These are phyloP conservation scores for Stenoptilia bipunctidactyla DNA, from an alignment of 2,888 invertebrate genomes.

Conservation along the genomic window DNA sequence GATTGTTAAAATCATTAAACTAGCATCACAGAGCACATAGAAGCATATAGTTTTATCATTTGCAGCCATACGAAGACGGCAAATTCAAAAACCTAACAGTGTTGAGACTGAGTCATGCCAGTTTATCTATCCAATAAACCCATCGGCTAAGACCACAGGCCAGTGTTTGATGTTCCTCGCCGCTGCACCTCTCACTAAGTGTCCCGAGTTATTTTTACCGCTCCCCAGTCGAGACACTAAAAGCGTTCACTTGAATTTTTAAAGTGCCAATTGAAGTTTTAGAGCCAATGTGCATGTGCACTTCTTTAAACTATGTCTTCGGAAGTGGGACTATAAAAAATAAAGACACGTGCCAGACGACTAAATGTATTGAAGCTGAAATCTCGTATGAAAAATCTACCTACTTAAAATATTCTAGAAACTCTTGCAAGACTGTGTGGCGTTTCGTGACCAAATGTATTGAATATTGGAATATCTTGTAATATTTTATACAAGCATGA, in stretches of 20 bases:
- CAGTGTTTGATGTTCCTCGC: slow-evolving; percentile 37
- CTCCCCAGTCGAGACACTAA: slow-evolving; percentile 36
- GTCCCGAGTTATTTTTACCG: slow-evolving; percentile 51
- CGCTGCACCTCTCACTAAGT: slow-evolving; percentile 30
- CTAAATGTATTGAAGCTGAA: too few relatives aligned
- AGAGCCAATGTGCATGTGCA: slow-evolving; percentile 23
- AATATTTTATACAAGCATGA: too few relatives aligned
- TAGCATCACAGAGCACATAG: too few relatives aligned
- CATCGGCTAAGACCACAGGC: slow-evolving; percentile 42
- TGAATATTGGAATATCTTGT: too few relatives aligned
- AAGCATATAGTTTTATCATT: too few relatives aligned
- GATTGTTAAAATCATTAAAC: too few relatives aligned
- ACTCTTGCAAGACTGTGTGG: too few relatives aligned
- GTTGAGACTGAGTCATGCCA: slow-evolving; percentile 11
- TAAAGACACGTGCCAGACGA: slow-evolving; percentile 6
- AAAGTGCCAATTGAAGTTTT: slow-evolving; percentile 54
- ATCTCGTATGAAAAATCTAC: too few relatives aligned
- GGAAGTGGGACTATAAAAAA: slow-evolving; percentile 16
- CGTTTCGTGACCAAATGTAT: slow-evolving; percentile 2
- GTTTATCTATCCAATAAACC: slow-evolving; percentile 44
- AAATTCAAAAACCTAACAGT: too few relatives aligned
- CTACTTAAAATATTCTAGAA: too few relatives aligned
- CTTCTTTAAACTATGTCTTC: too few relatives aligned
- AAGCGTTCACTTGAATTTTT: slow-evolving; percentile 63
- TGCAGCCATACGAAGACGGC: too few relatives aligned